Conservation (phyloP, 2,113 vertebrate species). For the Zapornia atra region DNA sequence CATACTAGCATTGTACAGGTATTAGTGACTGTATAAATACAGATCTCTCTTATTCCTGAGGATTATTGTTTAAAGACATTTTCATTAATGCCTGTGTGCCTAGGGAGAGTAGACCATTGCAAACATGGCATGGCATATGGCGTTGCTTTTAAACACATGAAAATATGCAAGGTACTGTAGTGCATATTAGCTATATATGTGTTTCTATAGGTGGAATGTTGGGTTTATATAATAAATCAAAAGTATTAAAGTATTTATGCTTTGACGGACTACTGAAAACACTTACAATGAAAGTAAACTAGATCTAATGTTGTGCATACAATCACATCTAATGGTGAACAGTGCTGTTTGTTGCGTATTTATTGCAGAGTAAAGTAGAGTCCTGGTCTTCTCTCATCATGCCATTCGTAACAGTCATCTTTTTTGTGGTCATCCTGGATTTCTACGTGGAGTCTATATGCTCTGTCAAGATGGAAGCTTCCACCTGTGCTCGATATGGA, state of each 20-base stretch:
- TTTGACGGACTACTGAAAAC: neutral
- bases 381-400: conserved; percentile 92
- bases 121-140: neutral
- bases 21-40: neutral
- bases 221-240: neutral
- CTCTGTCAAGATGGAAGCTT: conserved; percentile 89
- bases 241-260: neutral
- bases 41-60: neutral
- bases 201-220: neutral
- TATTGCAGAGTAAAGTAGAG: conserved; percentile 92
- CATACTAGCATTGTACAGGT: neutral
- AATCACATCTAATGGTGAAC: neutral
- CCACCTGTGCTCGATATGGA: conserved; percentile 87
- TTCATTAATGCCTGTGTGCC: neutral
- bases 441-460: conserved; percentile 97
- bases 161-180: neutral
- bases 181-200: neutral
- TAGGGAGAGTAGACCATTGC: neutral
- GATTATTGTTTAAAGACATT: neutral
- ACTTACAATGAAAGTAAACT: neutral
- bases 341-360: neutral
- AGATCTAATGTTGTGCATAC: neutral
- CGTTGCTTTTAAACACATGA: neutral
- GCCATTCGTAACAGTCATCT: conserved; percentile 88
- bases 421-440: conserved; percentile 93